A percentile compares a stretch with the other conserved stretches of the same genome.
These are phyloP conservation scores for Neodon shergylaensis DNA, from an alignment of 2,113 vertebrate species.

Conservation along the genomic window DNA sequence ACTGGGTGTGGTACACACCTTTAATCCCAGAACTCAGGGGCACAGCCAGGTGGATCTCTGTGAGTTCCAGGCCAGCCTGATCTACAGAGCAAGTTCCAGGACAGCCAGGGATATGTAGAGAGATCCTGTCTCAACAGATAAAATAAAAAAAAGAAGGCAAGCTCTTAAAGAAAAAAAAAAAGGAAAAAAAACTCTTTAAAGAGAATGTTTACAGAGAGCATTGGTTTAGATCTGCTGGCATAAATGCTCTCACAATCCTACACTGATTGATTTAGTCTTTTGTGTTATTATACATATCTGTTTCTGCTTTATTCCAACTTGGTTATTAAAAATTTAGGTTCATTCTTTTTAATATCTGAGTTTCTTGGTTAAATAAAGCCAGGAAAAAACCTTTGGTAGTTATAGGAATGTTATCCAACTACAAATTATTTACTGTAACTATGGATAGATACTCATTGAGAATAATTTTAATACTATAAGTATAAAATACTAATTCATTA, in stretches of 20 bases:
- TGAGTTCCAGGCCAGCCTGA: not conserved
- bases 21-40: not conserved
- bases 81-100: not conserved
- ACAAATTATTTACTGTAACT: conserved; percentile 27
- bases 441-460: conserved; percentile 7
- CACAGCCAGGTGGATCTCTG: not conserved
- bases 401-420: conserved; percentile 44
- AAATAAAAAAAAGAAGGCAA: not conserved
- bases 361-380: conserved; percentile 50
- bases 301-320: conserved; percentile 41
- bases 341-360: not conserved
- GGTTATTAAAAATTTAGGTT: conserved; percentile 17
- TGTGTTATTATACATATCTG: not conserved
- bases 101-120: not conserved
- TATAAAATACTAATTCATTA: conserved; percentile 55
- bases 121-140: not conserved
- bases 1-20: not conserved
- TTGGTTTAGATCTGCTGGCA: conserved; percentile 15
- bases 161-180: not conserved
- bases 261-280: not conserved
- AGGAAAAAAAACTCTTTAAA: not conserved
- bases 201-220: not conserved
- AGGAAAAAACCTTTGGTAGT: conserved; percentile 37
- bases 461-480: conserved; percentile 57
- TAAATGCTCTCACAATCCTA: not conserved